phyloP scores from a whole-genome alignment of 1,140 invertebrate genomes.

The Drosophila ercepeae region DNA sequence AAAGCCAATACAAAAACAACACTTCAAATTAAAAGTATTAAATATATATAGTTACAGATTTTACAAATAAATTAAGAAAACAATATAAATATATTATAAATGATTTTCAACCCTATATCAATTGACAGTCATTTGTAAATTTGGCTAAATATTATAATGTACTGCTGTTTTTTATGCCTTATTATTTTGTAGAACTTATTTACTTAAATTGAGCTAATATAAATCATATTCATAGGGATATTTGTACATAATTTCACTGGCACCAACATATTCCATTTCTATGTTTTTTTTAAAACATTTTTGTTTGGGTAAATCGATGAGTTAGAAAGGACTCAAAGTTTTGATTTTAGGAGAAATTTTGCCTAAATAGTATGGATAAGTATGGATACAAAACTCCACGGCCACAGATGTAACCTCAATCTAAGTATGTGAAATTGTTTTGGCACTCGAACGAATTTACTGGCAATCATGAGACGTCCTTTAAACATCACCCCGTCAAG shows the following conservation, averaged over 20 bases:
- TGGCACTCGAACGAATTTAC: conserved; percentile 56
- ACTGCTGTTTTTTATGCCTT: conserved; percentile 2
- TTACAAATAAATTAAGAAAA: conserved; percentile 57
- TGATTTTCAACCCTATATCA: conserved; percentile 28
- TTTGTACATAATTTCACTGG: conserved; percentile 79
- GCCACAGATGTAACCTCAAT: conserved; percentile 26
- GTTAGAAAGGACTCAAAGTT: neutral
- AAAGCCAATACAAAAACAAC: conserved; percentile 62
- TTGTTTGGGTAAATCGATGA: neutral
- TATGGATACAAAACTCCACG: neutral
- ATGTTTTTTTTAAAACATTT: neutral
- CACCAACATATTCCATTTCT: conserved; percentile 52
- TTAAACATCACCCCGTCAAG: conserved; percentile 55
- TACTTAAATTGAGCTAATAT: conserved; percentile 64
- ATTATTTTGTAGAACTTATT: conserved; percentile 13
- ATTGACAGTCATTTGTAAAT: conserved; percentile 68
- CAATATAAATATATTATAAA: conserved; percentile 35
- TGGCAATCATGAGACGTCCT: conserved; percentile 28
- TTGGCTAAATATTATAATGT: conserved; percentile 53
- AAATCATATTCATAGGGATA: conserved; percentile 27
- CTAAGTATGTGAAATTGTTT: conserved; percentile 43
- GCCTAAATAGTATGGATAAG: too few species aligned
- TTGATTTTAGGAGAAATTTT: neutral
- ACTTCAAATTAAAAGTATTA: conserved; percentile 32
- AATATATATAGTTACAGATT: conserved; percentile 7